Conservation (phyloP, 2,797 vertebrate species). For the Phoxinus dragarum region DNA sequence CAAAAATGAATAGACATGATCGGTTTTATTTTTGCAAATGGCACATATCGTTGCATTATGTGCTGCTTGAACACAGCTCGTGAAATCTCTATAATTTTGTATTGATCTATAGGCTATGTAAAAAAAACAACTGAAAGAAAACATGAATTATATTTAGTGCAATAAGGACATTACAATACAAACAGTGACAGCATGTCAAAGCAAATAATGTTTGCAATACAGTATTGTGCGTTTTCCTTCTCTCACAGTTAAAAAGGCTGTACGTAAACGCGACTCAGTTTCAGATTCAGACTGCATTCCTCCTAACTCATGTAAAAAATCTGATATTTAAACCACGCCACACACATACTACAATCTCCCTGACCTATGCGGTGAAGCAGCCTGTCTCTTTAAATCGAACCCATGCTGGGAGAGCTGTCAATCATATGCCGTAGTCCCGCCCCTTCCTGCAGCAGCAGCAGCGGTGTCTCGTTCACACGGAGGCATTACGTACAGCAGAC, state of each 20-base stretch:
- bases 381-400: slow-evolving; percentile 76
- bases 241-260: neutral
- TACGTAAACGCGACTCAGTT: neutral
- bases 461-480: slow-evolving; percentile 47
- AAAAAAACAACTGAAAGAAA: neutral
- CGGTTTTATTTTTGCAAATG: neutral
- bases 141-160: no score
- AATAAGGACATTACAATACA: neutral
- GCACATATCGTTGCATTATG: no score
- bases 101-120: neutral
- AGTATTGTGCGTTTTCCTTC: neutral
- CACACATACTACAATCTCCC: neutral
- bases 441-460: slow-evolving; percentile 80
- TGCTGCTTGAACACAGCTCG: no score
- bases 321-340: neutral
- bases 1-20: neutral
- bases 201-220: neutral
- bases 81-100: neutral
- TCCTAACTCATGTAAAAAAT: neutral
- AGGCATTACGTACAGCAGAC: slow-evolving; percentile 44
- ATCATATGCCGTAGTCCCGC: slow-evolving; percentile 73
- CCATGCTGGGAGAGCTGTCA: slow-evolving; percentile 62
- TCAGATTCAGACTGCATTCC: neutral
- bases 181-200: neutral
- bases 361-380: neutral